phyloP scores from a whole-genome alignment of 2,113 vertebrate species.

The Proteles cristata region DNA sequence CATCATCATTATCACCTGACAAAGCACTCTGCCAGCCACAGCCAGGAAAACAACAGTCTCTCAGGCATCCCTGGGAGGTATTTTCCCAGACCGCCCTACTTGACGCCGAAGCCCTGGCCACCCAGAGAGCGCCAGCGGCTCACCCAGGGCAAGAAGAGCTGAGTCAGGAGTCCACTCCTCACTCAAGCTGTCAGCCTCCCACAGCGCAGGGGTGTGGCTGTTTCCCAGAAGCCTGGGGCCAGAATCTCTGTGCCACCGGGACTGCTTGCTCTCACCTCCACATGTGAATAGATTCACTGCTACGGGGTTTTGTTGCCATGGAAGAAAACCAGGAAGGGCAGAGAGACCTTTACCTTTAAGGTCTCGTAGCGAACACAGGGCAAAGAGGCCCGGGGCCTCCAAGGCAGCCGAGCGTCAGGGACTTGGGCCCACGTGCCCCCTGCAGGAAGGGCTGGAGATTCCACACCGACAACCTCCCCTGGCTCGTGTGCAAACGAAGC shows the following conservation, averaged over 20 bases:
- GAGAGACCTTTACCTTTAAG: not conserved
- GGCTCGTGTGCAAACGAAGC: not conserved
- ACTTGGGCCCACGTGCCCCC: not conserved
- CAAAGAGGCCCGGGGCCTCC: not conserved
- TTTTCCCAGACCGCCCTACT: not conserved
- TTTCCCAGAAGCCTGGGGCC: not conserved
- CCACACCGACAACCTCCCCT: too few species aligned
- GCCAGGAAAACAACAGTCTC: too few species aligned
- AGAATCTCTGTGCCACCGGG: fast-evolving
- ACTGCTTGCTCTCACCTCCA: not conserved
- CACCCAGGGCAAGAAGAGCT: not conserved
- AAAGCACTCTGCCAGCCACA: fast-evolving
- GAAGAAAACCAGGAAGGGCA: not conserved
- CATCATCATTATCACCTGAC: fast-evolving
- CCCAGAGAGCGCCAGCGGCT: not conserved
- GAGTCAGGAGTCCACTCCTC: not conserved
- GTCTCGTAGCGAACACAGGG: fast-evolving
- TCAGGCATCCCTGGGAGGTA: not conserved
- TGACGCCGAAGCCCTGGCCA: not conserved
- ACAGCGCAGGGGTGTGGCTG: not conserved
- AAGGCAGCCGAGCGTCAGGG: too few species aligned
- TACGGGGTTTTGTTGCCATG: not conserved
- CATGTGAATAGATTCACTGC: not conserved
- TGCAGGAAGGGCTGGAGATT: too few species aligned
- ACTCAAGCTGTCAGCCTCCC: fast-evolving